Evolutionary conservation across 2,113 vertebrate species (phyloP), one percentile per base, ranked within the genome.

Genomic region (Amia ocellicauda): DNA sequence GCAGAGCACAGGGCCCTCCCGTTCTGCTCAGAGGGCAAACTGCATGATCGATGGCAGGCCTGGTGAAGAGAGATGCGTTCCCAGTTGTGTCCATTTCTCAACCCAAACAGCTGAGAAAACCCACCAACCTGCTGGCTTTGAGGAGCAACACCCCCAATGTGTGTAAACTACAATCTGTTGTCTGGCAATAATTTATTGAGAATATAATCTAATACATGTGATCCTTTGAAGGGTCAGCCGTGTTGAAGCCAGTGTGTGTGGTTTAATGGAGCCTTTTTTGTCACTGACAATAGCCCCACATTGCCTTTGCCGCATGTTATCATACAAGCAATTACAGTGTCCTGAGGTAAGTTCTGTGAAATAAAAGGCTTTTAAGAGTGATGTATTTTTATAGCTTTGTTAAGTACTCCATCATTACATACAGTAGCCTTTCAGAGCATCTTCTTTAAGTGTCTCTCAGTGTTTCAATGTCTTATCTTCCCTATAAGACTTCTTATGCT

Each of bases 71-170:
- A 60, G 73, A 72, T 78, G 67, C 45, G 50, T 85, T 86, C 83
- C 73, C 82, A 86, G 70, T 86, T 50, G 20, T 85, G 80, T 67
- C 71, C 72, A 75, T 81, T 78, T 86, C 88, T 93, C 88, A 91
- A 78, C n/a, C n/a, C 59, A 71, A 73, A 86, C 85, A 91, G 87
- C 87, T 89, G 87, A 85, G 74, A 86, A 84, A 84, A 83, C 83
- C 79, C 73, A 76, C 74, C 73, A 68, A 61, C 67, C 67, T 61
- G 58, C 66, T 64, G 74, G 59, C 82, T 87, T 83, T 84, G 81
- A 74, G 73, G 72, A 84, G 78, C 76, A 68, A 11, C 58, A 41
- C 50, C 66, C 60, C 23, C 68, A 69, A 78, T 67, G 63, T 63
- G 67, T 58, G 61, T 67, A 28, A 42, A 23, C 61, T 68, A 63